A percentile compares a stretch with the other conserved stretches of the same genome.
Conservation (phyloP, 64 coral and sea anemone genomes). For the Actinia tenebrosa region DNA sequence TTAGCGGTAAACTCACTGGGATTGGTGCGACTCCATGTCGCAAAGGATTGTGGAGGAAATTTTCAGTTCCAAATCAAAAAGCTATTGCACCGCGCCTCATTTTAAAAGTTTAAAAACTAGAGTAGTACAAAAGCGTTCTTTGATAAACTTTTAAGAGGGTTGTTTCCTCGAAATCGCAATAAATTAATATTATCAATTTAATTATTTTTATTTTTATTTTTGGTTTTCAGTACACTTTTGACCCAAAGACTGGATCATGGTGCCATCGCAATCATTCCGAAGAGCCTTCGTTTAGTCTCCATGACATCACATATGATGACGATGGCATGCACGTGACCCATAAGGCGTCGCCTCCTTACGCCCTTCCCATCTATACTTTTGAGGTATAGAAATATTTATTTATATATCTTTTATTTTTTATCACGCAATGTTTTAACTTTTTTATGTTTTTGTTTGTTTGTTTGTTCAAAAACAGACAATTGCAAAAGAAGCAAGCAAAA, state of each 20-base stretch:
- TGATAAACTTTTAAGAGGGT: too few species aligned
- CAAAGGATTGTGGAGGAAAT: too few species aligned
- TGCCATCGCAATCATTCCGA: slow-evolving; percentile 34
- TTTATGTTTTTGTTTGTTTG: not conserved
- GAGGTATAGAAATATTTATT: not conserved
- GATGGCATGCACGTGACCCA: slow-evolving; percentile 26
- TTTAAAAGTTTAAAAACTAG: too few species aligned
- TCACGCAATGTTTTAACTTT: not conserved
- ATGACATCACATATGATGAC: slow-evolving; percentile 61
- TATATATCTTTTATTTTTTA: not conserved
- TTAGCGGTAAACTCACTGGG: too few species aligned
- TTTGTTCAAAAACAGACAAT: slow-evolving; percentile 24
- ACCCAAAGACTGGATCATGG: slow-evolving; percentile 57
- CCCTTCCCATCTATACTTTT: not conserved
- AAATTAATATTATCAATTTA: too few species aligned
- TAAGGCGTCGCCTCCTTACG: not conserved
- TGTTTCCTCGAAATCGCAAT: too few species aligned
- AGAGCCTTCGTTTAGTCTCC: slow-evolving; percentile 23
- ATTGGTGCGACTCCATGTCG: too few species aligned
- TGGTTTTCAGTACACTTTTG: slow-evolving; percentile 46
- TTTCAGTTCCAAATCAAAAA: too few species aligned
- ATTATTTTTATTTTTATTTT: too few species aligned
- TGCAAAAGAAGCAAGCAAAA: slow-evolving; percentile 39
- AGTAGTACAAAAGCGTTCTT: too few species aligned
- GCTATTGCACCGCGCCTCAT: too few species aligned